Conservation (phyloP, 2,888 invertebrate species). For the Cryptus viduatorius region DNA sequence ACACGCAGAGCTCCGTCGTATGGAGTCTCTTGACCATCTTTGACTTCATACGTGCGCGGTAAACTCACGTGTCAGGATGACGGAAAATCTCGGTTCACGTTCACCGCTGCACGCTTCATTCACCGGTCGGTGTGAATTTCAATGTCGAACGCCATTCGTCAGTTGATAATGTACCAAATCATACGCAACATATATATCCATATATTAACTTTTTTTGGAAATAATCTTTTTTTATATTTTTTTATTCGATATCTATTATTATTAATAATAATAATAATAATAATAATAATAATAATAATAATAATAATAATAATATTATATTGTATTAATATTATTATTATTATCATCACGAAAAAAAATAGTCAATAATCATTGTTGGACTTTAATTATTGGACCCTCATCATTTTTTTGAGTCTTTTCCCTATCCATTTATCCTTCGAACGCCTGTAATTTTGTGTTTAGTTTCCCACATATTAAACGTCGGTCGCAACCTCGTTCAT, state of each 20-base stretch:
- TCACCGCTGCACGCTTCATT: constrained; percentile 57
- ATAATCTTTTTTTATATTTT: not conserved
- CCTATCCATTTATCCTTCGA: too few species aligned
- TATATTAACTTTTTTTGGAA: too few species aligned
- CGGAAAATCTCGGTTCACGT: constrained; percentile 61
- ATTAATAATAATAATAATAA: too few species aligned
- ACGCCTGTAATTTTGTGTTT: too few species aligned
- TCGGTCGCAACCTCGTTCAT: not conserved
- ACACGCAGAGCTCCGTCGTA: constrained; percentile 45
- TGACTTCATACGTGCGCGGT: constrained; percentile 47
- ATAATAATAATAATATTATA: too few species aligned
- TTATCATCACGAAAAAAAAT: too few species aligned
- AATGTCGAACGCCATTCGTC: constrained; percentile 39
- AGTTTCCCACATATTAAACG: too few species aligned
- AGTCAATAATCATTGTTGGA: too few species aligned
- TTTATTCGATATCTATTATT: not conserved
- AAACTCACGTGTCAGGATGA: constrained; percentile 59
- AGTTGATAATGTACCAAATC: not conserved
- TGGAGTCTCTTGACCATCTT: constrained; percentile 56
- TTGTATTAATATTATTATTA: too few species aligned
- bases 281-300: too few species aligned
- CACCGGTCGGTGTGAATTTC: constrained; percentile 60
- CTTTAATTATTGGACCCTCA: too few species aligned
- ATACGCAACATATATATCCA: not conserved
- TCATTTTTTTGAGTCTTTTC: too few species aligned